Base-by-base conservation (phyloP, 2,888 invertebrate species). In the Trilocha varians region DNA sequence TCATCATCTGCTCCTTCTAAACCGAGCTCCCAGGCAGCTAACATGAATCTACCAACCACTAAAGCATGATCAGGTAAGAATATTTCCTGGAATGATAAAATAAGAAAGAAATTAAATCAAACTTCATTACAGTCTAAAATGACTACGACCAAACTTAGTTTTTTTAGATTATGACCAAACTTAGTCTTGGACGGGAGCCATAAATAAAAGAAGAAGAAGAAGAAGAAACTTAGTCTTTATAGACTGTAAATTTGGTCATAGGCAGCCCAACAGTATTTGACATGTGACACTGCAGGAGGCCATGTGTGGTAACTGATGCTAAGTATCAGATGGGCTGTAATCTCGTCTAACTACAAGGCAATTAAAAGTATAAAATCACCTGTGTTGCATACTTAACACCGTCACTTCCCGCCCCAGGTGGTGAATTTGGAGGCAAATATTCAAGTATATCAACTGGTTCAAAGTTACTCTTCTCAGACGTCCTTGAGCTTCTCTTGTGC, bases 1-100 rank as follows among this genome's bases (percentile, higher is more conserved):
- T 88, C 90, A 59, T 95, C 94, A 47, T 95, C 93, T 3, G 93
- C 93, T 5, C 94, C 94, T 52, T 95, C 92, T 34, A 97, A 87
- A 0, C 95, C 96, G 38, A 91, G 89, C 62, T 97, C 96, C 96
- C 96, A 97, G 5, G 96, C 95, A 3, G 93, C 91, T 8, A 97
- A 87, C 73, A 95, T 89, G 56, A 97, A 90, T 45, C 96, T 87
- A 0, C 95, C 94, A 47, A 93, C 88, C 4, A 97, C 91, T 60
- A 96, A 90, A 0, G 93, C 92, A 48, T 91, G 89, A 68, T 96
- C 96, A 0, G 97, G 97, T 46, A 97, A 76, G 59, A 94, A 91
- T 43, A 94, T 78, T 71, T 96, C 95, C 68, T 94, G 64, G 8
- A 70, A 71, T 35, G 13, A 13, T 34, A n/a, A n/a, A n/a, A n/a